Conservation (phyloP, 1,140 invertebrate species). For the Belonocnema kinseyi region DNA sequence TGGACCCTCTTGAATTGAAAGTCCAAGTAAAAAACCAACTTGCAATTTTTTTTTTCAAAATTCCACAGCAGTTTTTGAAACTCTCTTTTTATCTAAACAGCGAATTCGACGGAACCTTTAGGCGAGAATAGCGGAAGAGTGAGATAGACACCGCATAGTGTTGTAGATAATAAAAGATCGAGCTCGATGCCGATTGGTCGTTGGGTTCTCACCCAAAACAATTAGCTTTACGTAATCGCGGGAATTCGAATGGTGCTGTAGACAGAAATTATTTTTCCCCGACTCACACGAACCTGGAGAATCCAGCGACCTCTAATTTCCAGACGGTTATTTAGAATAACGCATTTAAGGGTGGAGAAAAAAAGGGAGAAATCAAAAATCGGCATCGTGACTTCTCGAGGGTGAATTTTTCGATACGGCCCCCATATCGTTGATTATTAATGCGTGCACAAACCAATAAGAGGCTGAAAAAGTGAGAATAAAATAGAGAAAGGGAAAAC, state of each 20-base stretch:
- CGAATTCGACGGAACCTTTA: conserved; percentile 31
- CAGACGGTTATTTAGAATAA: conserved; percentile 32
- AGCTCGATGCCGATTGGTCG: conserved; percentile 40
- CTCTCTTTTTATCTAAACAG: background rate
- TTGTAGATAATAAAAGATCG: conserved; percentile 36
- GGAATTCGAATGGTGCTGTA: conserved; percentile 60
- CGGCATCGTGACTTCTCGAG: background rate
- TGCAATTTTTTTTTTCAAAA: no score
- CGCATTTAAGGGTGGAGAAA: background rate
- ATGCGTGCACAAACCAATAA: conserved; percentile 33
- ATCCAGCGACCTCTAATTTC: conserved; percentile 22
- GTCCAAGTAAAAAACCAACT: no score
- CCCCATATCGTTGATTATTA: conserved; percentile 29
- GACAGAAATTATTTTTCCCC: conserved; percentile 51
- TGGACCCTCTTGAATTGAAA: no score
- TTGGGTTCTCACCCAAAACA: conserved; percentile 47
- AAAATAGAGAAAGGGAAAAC: conserved; percentile 5
- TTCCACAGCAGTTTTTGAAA: no score
- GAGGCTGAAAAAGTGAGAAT: conserved; percentile 4
- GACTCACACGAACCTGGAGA: conserved; percentile 37
- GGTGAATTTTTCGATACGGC: conserved; percentile 23
- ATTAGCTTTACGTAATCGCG: conserved; percentile 52
- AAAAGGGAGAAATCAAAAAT: conserved; percentile 41
- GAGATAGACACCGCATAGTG: conserved; percentile 15
- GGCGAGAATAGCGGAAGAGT: conserved; percentile 34